phyloP scores from a whole-genome alignment of 92 coral and sea anemone species.

The Scolanthus callimorphus region DNA sequence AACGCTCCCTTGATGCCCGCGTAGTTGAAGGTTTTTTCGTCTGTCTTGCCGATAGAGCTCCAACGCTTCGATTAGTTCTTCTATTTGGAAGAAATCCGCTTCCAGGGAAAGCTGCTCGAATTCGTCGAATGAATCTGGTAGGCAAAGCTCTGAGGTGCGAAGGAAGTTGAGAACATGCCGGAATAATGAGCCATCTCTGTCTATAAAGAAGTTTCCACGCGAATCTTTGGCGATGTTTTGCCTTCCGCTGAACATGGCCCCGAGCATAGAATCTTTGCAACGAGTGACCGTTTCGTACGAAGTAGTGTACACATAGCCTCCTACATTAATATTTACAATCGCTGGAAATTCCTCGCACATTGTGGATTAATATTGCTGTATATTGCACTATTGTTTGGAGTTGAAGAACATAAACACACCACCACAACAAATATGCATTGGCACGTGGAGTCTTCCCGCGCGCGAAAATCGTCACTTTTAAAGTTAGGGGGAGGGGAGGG shows the following conservation, averaged over 20 bases:
- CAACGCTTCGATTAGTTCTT: slow-evolving; percentile 41
- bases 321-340: slow-evolving; percentile 70
- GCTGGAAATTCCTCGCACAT: slow-evolving; percentile 52
- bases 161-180: slow-evolving; percentile 71
- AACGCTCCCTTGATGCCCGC: slow-evolving; percentile 24
- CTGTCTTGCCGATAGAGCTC: slow-evolving; percentile 38
- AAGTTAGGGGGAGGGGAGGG: no score
- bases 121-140: slow-evolving; percentile 79
- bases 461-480: no score
- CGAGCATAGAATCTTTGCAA: slow-evolving; percentile 67
- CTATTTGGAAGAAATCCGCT: slow-evolving; percentile 78
- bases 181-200: slow-evolving; percentile 73
- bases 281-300: slow-evolving; percentile 70
- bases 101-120: slow-evolving; percentile 69
- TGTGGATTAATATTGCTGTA: no score
- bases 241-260: slow-evolving; percentile 85
- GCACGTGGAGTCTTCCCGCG: no score
- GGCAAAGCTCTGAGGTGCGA: slow-evolving; percentile 57
- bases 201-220: slow-evolving; percentile 77
- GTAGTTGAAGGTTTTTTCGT: slow-evolving; percentile 15
- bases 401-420: no score
- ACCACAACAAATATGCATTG: no score
- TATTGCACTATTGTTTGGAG: no score
- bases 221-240: slow-evolving; percentile 59
- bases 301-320: slow-evolving; percentile 78